Evolutionary conservation across 2,113 vertebrate species (phyloP), one percentile per base, ranked within the genome.

Genomic region (Cheirogaleus medius): DNA sequence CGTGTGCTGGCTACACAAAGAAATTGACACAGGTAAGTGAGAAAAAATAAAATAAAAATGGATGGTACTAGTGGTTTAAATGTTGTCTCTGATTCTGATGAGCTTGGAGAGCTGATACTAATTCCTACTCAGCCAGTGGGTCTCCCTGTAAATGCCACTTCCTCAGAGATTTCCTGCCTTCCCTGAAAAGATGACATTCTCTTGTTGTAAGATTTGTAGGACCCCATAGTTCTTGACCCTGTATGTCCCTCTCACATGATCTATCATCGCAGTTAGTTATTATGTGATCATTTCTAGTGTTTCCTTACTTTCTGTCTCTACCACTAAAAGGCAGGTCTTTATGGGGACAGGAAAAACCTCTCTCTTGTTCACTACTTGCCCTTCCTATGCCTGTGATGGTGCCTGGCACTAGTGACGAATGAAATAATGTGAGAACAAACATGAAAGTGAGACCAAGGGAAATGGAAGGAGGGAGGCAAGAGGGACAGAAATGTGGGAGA

Each of bases 391-490:
- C 56, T 58, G 13, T 66, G 39, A 86, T 5, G 8, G 34, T 11
- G 20, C 27, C 34, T 44, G 34, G 74, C 27, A 49, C 37, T 52
- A 58, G 12, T 44, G 49, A 44, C 15, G 21, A 52, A 49, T 54
- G 76, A 94, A 85, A 92, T 77, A 60, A 34, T 4, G 42, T 34
- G 34, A 88, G 37, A 56, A 71, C 60, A 89, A 76, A 11, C 32
- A 39, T 39, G 52, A 86, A 8, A 14, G 5, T 21, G 11, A 49
- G 3, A 54, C 3, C 18, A 37, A 74, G 6, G 6, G 76, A 76
- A 47, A 66, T 3, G 11, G 58, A 52, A 63, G 12, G 5, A 54
- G 58, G 47, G 9, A 54, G 14, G 27, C 37, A 68, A 49, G 29
- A 34, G 21, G 17, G 15, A 37, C 0, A 18, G 23, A 73, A 39